Base-by-base conservation (phyloP, 92 coral and sea anemone genomes). In the Meandrina meandrites region DNA sequence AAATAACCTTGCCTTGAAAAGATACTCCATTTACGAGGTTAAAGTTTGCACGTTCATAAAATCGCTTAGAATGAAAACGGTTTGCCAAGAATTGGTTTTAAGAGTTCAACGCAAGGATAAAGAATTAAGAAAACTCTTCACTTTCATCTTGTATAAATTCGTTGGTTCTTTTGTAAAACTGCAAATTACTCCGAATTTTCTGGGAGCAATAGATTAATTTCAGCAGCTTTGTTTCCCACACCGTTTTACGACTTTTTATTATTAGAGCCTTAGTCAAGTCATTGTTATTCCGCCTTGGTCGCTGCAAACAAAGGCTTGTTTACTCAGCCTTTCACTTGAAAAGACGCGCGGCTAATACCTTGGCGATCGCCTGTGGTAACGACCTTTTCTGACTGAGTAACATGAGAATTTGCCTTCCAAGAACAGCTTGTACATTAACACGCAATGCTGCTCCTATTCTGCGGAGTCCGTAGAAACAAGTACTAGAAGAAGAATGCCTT, bases 401-500 rank as follows among this genome's bases (percentile, higher is more conserved):
- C 82, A 85, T 85, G 88, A 76, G 88, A 85, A 85, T 78, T 85
- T 50, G 18, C 9, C 67, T 27, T 10, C 32, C 60, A 53, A 85
- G 37, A 85, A 85, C 88, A 85, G 88, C 81, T 85, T 85, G 88
- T 31, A 17, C 82, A 45, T 85, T 50, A 75, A 36, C 60, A 77
- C 81, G 57, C 57, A 73, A 73, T 73, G 15, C 48, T 37, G 78
- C 50, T 0, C 9, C 30, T 36, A 4, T 18, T 21, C 48, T 73
- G 13, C 37, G 50, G 14, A 37, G 78, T 40, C n/a, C 78, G 78
- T 37, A 24, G 15, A 73, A 73, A 73, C 27, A 73, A 73, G 14
- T 37, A 11, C n/a, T 18, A 30, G 17, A n/a, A 66, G 71, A 66
- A 66, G 71, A 66, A 66, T 73, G 6, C 48, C 48, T 73, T 73